Base-by-base conservation (phyloP, 2,888 invertebrate species). In the Aporophyla nigra region DNA sequence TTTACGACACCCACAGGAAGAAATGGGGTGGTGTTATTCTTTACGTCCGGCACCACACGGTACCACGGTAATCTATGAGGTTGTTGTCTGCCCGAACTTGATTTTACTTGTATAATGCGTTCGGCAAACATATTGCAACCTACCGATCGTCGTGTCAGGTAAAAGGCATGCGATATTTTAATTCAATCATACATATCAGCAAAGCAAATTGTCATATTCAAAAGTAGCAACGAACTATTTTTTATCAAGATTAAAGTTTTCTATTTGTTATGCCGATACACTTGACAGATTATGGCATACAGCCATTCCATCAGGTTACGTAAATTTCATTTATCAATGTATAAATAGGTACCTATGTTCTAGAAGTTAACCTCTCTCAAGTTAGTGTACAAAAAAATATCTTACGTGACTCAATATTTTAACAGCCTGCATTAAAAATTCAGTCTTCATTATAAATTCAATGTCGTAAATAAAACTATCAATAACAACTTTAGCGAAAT, bases 171-270 rank as follows among this genome's bases (percentile, higher is more conserved):
- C 54, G 27, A 68, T 43, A 51, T 40, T 24, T 27, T 61, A 53
- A 24, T 65, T 75, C 27, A 53, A 77, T 78, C 63, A 46, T 27
- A 40, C 24, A 40, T 76, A 68, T 49, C 53, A 63, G 58, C 58
- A 53, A 49, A 21, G 6, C 46, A 43, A 69, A 69, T 78, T 58
- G 43, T 58, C 16, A 58, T 21, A 58, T 51, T n/a, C 21, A n/a
- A 67, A 51, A 33, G 21, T n/a, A 43, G 9, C 12, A 21, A 27
- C 3, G 9, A n/a, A 43, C 9, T 51, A 19, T 21, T 40, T 4
- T 43, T 71, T 40, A 51, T 51, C 24, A 51, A 40, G 24, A 67
- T 51, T 51, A 49, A 46, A n/a, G 10, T n/a, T 62, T 46, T 62
- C 46, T 63, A 43, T 43, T 62, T 43, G 3, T 43, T 16, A 27